Percentiles rank a stretch among this genome's conserved stretches.
Conservation (phyloP, 2,888 invertebrate genomes). For the Diachrysia chrysitis region DNA sequence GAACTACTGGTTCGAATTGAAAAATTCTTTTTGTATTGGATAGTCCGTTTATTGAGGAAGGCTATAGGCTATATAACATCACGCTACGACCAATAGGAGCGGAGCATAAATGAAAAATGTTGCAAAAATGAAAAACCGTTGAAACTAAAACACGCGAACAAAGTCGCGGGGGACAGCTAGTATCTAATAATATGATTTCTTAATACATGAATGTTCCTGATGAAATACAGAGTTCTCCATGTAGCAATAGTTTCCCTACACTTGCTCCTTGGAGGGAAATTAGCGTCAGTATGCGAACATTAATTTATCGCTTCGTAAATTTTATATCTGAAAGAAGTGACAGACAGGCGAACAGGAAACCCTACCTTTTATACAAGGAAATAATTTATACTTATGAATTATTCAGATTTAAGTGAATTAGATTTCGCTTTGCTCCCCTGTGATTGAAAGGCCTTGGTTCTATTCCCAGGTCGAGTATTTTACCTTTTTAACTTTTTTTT, state of each 20-base stretch:
- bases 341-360: background rate
- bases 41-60: no score
- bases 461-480: background rate
- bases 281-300: background rate
- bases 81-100: no score
- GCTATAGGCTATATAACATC: no score
- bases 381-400: background rate
- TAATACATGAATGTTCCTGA: no score
- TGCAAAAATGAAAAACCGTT: no score
- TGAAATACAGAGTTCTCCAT: background rate
- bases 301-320: background rate
- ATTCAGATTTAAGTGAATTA: slow-evolving; percentile 1
- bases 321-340: background rate
- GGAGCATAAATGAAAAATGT: no score
- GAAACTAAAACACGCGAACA: no score
- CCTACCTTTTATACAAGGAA: background rate
- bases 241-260: background rate
- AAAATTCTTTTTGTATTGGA: no score
- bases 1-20: no score
- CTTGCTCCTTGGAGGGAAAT: background rate
- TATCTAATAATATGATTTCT: no score
- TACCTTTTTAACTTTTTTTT: background rate
- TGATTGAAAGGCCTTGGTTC: background rate
- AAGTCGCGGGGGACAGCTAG: no score
- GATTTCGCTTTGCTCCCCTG: background rate